Percentiles rank a stretch among this genome's conserved stretches.
These are phyloP conservation scores for Takifugu rubripes DNA, from an alignment of 2,797 vertebrate species.

Conservation along the genomic window DNA sequence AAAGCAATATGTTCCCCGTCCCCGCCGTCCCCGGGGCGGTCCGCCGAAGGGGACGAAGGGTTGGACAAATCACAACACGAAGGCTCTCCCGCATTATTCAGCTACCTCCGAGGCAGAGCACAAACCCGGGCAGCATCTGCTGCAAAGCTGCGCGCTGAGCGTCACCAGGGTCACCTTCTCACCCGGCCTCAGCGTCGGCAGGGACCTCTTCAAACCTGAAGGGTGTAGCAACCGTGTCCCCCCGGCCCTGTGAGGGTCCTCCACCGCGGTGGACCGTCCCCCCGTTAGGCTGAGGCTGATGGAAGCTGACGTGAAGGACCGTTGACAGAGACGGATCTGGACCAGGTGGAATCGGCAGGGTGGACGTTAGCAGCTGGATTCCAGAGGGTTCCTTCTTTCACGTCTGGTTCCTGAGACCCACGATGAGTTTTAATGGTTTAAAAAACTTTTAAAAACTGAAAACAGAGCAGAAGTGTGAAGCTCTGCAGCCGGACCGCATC, in stretches of 20 bases:
- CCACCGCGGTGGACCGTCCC: no score
- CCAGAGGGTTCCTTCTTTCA: not conserved
- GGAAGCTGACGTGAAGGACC: slow-evolving; percentile 38
- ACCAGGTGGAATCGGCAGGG: slow-evolving; percentile 24
- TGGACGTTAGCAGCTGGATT: not conserved
- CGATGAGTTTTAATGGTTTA: not conserved
- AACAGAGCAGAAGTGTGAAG: not conserved
- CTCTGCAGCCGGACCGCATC: slow-evolving; percentile 1
- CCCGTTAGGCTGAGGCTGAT: slow-evolving; percentile 34
- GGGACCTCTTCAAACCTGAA: no score
- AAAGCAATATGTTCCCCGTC: slow-evolving; percentile 75
- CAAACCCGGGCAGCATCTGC: no score
- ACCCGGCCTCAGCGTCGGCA: not conserved
- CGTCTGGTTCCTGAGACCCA: no score
- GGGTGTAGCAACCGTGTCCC: no score
- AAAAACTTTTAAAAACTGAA: no score
- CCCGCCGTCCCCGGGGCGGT: slow-evolving; percentile 49
- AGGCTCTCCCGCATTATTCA: slow-evolving; percentile 23
- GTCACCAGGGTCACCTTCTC: not conserved
- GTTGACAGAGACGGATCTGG: slow-evolving; percentile 47
- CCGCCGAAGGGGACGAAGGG: slow-evolving; percentile 5
- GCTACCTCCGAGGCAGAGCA: slow-evolving; percentile 7
- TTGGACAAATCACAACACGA: slow-evolving; percentile 26
- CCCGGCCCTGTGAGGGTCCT: no score
- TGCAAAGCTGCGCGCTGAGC: no score